Percentiles rank a stretch among this genome's conserved stretches.
Evolutionary conservation across 2,888 invertebrate genomes (phyloP).

Genomic region (Polydesmus complanatus): DNA sequence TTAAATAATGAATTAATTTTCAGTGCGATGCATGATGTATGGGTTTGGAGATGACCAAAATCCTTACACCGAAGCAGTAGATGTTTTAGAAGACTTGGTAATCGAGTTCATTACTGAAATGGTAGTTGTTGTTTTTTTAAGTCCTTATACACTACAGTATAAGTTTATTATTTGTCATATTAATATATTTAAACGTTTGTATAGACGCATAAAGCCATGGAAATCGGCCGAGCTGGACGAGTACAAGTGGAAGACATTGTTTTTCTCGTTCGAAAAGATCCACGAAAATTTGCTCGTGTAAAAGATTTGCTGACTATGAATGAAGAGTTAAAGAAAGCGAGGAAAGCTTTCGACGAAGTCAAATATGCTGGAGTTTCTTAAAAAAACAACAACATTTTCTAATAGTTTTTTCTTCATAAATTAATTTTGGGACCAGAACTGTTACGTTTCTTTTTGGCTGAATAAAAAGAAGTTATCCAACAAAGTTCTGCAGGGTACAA

Average conservation of each 20-base stretch:
- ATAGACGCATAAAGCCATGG: constrained; percentile 72
- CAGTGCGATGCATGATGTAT: constrained; percentile 92
- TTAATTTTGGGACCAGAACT: too few relatives aligned
- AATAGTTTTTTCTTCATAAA: too few relatives aligned
- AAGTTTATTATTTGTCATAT: background rate
- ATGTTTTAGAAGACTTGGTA: constrained; percentile 90
- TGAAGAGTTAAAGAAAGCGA: constrained; percentile 93
- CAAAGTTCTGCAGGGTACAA: background rate
- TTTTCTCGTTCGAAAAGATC: constrained; percentile 86
- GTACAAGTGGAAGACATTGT: constrained; percentile 98
- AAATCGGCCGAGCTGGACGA: constrained; percentile 87
- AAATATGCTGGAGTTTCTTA: constrained; percentile 67
- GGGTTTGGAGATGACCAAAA: constrained; percentile 99
- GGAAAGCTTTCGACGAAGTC: constrained; percentile 98
- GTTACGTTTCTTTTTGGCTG: background rate
- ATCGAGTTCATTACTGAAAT: constrained; percentile 95
- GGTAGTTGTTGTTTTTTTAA: constrained; percentile 35
- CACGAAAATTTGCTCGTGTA: constrained; percentile 90
- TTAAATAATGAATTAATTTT: constrained; percentile 20
- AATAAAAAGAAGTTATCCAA: background rate
- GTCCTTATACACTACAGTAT: constrained; percentile 14
- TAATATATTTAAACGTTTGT: constrained; percentile 1
- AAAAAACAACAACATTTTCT: too few relatives aligned
- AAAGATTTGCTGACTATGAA: constrained; percentile 96
- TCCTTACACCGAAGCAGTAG: constrained; percentile 97